These are phyloP conservation scores for Bursaphelenchus okinawaensis DNA, from an alignment of 2,888 invertebrate species.

Conservation along the genomic window DNA sequence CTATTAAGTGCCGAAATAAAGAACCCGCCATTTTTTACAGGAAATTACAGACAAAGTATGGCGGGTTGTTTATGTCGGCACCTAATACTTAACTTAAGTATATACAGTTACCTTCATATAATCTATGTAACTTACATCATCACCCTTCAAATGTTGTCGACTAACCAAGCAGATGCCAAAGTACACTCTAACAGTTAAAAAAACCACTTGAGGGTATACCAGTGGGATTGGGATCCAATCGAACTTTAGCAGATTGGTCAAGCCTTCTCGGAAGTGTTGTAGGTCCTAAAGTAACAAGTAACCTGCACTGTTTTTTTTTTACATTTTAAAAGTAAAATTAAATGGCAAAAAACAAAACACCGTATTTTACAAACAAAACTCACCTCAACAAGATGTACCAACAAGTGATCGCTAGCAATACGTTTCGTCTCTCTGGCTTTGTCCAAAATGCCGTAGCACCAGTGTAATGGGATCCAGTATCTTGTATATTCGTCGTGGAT, in stretches of 20 bases:
- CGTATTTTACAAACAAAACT: too few relatives aligned
- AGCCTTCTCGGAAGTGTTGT: slow-evolving; percentile 33
- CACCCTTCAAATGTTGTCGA: slow-evolving; percentile 15
- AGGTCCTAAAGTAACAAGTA: slow-evolving; percentile 27
- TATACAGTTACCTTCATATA: too few relatives aligned
- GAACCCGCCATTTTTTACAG: not conserved
- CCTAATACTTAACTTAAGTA: not conserved
- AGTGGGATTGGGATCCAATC: slow-evolving; percentile 43
- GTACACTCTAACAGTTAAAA: slow-evolving; percentile 45
- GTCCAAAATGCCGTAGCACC: slow-evolving; percentile 40
- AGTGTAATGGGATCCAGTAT: slow-evolving; percentile 51
- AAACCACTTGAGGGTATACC: slow-evolving; percentile 46
- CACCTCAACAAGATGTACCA: slow-evolving; percentile 24
- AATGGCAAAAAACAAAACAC: too few relatives aligned
- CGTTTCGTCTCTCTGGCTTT: slow-evolving; percentile 27
- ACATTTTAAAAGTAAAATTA: not conserved
- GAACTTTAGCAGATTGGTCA: slow-evolving; percentile 32
- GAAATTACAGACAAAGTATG: not conserved
- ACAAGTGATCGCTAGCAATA: slow-evolving; percentile 38
- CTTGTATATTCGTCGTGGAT: slow-evolving; percentile 49
- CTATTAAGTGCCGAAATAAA: too few relatives aligned
- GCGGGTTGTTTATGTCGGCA: not conserved
- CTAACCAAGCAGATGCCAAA: slow-evolving; percentile 43
- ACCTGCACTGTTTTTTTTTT: not conserved
- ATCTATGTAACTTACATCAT: not conserved